These are phyloP conservation scores for Campylorhamphus procurvoides DNA, from an alignment of 2,113 vertebrate species.

Conservation along the genomic window DNA sequence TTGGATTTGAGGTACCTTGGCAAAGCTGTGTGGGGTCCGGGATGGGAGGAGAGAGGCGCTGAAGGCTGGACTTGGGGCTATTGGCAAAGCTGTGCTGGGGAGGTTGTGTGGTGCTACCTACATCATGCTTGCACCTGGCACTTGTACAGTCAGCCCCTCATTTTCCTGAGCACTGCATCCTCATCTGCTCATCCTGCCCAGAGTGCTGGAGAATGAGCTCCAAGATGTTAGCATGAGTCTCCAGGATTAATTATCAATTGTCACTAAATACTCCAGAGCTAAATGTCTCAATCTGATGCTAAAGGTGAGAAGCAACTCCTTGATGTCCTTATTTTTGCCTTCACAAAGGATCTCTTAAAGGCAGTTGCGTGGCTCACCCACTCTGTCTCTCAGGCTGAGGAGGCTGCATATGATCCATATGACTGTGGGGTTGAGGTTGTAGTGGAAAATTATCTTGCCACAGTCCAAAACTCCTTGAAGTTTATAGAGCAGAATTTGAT, in stretches of 20 bases:
- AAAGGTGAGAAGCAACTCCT: not conserved
- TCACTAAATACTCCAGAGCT: not conserved
- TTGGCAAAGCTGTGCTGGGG: conserved; percentile 36
- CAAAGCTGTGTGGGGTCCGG: conserved; percentile 60
- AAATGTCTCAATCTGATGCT: not conserved
- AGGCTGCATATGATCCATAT: not conserved
- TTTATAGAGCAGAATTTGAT: not conserved
- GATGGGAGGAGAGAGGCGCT: conserved; percentile 19
- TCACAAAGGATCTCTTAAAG: not conserved
- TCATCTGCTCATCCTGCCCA: not conserved
- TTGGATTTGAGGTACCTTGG: conserved; percentile 57
- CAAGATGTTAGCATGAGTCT: not conserved
- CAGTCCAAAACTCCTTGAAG: not conserved
- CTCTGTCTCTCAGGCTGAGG: not conserved
- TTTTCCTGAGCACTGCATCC: not conserved
- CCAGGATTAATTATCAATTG: not conserved
- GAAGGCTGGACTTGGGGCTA: conserved; percentile 49
- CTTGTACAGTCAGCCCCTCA: conserved; percentile 19
- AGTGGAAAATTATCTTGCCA: not conserved
- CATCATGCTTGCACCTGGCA: conserved; percentile 41
- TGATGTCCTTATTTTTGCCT: not conserved
- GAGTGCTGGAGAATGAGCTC: not conserved
- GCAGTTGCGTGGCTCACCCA: not conserved
- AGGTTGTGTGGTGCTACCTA: conserved; percentile 57
- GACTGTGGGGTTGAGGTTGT: not conserved